Evolutionary conservation across 2,888 invertebrate genomes (phyloP), one percentile per base, ranked within the genome.

Genomic region (Argynnis bischoffii): DNA sequence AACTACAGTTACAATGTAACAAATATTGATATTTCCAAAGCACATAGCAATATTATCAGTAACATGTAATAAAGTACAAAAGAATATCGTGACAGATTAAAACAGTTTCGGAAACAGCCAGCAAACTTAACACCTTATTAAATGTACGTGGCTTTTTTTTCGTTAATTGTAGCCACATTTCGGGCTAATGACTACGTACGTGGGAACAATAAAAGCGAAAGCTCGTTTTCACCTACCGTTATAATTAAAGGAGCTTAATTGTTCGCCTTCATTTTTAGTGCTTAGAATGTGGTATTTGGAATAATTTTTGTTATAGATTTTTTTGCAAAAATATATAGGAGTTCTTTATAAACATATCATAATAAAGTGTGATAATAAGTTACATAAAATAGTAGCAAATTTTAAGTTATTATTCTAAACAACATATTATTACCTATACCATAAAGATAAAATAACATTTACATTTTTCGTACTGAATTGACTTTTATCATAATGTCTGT

Each of bases 121-220:
- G 83, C 81, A 83, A 87, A 87, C 84, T 89, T 87, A 88, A 89
- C 89, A 90, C 90, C 87, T 88, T 88, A 88, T 91, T 89, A 90
- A 89, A 82, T 75, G 77, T 74, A 83, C 83, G 84, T 81, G 82
- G 86, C 83, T 48, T 88, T 89, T 92, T 90, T 90, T 88, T 26
- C 57, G 88, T 86, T 91, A 90, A 91, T 91, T 87, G 86, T 80
- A 80, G 83, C 86, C 82, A 86, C 89, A 89, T 90, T 89, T 89
- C 79, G 85, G 83, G 83, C 82, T 87, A 92, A 90, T 81, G 85
- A 81, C 85, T 82, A 83, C 84, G 84, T 87, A 88, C 86, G 83
- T 79, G 80, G 79, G 79, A 74, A 80, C 87, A 89, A 85, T 90
- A 88, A 90, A 87, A 85, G 88, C 79, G 76, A 82, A 85, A 83